phyloP scores from a whole-genome alignment of 2,797 vertebrate genomes.

The Taenioides sp. region DNA sequence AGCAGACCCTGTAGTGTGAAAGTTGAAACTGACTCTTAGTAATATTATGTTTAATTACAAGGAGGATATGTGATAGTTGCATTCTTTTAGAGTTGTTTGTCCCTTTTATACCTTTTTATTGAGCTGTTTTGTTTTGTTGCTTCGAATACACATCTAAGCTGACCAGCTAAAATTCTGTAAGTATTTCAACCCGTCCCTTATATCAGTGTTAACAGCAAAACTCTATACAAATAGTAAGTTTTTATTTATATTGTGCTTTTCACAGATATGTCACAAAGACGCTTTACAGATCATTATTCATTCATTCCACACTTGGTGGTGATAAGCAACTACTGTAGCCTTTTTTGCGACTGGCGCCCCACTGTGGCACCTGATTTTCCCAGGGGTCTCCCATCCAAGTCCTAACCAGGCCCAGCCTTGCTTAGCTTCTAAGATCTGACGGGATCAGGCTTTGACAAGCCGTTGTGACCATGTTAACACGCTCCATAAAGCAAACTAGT shows the following conservation, averaged over 20 bases:
- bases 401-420: too few relatives aligned
- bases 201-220: conserved; percentile 4
- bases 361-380: too few relatives aligned
- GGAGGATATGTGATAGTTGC: not conserved
- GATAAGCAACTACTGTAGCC: too few relatives aligned
- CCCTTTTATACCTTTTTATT: not conserved
- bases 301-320: too few relatives aligned
- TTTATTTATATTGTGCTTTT: too few relatives aligned
- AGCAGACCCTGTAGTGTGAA: not conserved
- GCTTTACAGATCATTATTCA: too few relatives aligned
- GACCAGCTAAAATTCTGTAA: not conserved
- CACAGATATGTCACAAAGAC: too few relatives aligned
- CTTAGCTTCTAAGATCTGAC: too few relatives aligned
- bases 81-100: not conserved
- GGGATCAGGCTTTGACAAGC: too few relatives aligned
- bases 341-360: too few relatives aligned
- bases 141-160: not conserved
- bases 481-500: conserved; percentile 18
- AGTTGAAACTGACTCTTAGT: not conserved
- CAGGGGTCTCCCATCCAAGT: too few relatives aligned
- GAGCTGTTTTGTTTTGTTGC: not conserved
- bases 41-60: not conserved
- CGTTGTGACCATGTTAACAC: conserved; percentile 7
- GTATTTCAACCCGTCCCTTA: conserved; percentile 13
- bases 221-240: not conserved